Conservation (phyloP, 2,113 vertebrate genomes). For the Rallus limicola region DNA sequence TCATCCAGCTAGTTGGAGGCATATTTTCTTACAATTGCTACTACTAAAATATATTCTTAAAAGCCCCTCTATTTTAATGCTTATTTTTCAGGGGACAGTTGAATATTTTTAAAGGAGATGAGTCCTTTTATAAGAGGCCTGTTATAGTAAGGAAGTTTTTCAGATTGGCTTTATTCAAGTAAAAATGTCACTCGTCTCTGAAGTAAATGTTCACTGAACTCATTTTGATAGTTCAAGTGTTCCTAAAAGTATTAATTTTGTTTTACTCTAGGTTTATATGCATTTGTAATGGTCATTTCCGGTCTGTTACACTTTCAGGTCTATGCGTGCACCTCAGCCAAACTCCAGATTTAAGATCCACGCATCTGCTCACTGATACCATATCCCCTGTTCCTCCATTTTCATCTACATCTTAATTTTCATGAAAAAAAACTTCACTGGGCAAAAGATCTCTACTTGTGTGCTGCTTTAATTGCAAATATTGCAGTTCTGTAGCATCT, state of each 20-base stretch:
- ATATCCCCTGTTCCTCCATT: background rate
- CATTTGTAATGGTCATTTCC: background rate
- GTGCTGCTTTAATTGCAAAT: background rate
- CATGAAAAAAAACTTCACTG: background rate
- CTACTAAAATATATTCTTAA: background rate
- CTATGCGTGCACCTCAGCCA: background rate
- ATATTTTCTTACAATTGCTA: background rate
- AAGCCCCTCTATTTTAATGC: background rate
- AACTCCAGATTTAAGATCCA: background rate
- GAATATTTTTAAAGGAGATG: background rate
- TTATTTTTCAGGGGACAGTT: background rate
- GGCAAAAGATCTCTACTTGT: background rate
- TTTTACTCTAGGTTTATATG: background rate
- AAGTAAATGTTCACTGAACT: background rate
- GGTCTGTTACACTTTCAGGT: background rate
- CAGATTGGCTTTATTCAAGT: background rate
- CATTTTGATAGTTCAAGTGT: background rate
- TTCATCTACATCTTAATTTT: background rate
- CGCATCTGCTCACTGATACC: background rate
- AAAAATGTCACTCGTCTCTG: background rate
- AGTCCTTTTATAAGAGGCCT: background rate
- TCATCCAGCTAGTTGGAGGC: background rate
- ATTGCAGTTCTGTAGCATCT: background rate
- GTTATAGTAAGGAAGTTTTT: background rate
- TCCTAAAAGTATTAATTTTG: background rate